Evolutionary conservation across 2,113 vertebrate species (phyloP).

Genomic region (Lasiurus cinereus): DNA sequence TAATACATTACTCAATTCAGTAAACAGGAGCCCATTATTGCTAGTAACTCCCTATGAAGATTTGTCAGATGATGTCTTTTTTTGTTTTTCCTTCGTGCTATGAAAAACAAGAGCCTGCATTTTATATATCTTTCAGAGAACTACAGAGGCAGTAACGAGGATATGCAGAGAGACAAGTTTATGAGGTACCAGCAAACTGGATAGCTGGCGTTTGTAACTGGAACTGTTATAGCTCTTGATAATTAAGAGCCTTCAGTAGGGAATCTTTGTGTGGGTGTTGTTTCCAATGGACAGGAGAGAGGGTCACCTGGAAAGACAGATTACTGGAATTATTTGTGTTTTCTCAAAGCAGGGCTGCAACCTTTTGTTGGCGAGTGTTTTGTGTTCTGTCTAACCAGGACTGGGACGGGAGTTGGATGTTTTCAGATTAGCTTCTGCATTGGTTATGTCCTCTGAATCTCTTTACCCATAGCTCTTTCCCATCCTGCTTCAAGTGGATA

Average conservation of each 20-base stretch:
- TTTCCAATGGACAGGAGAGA: background rate
- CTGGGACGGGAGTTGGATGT: background rate
- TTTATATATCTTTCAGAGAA: constrained; percentile 5
- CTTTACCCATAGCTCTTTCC: background rate
- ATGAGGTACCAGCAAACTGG: background rate
- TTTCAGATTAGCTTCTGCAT: background rate
- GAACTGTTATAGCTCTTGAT: background rate
- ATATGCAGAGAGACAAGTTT: background rate
- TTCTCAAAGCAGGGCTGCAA: background rate
- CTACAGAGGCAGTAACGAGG: background rate
- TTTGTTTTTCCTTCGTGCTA: background rate
- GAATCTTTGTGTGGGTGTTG: background rate
- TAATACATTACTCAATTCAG: constrained; percentile 1
- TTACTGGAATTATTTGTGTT: background rate
- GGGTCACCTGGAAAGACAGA: background rate
- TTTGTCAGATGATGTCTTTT: background rate
- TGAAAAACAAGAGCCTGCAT: constrained; percentile 18
- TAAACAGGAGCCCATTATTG: background rate
- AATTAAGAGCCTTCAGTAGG: background rate
- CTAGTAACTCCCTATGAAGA: background rate
- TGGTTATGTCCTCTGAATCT: background rate
- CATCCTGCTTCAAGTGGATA: background rate
- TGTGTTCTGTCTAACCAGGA: background rate
- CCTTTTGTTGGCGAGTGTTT: background rate
- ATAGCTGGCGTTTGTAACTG: background rate